Base-by-base conservation (phyloP, 2,888 invertebrate species). In the Oegoconia quadripuncta region DNA sequence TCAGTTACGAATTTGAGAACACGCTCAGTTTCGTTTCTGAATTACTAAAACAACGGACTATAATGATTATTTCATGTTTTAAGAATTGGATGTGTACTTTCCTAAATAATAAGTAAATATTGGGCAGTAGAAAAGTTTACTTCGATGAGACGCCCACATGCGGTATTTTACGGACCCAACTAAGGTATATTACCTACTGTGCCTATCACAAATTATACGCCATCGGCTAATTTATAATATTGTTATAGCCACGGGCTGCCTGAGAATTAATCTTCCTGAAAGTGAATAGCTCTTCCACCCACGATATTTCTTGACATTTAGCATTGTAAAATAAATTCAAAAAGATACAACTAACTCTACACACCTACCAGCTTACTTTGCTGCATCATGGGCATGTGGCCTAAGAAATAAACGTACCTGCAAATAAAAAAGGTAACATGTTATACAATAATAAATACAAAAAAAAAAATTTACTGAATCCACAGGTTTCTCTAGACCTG, bases 161-260 rank as follows among this genome's bases (percentile, higher is more conserved):
- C 34, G 41, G 47, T 39, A 49, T 56, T 59, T 59, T 59, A 66
- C 59, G 59, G 51, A 44, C 43, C 36, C 28, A 35, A 41, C 41
- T 41, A 41, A 50, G 59, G 60, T 59, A 58, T 41, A 67, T 65
- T 66, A 63, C 64, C 66, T 66, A 63, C 64, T 61, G 67, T 53
- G 59, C 51, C n/a, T 62, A 64, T 62, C 53, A 64, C 65, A 64
- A 65, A 66, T 68, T 65, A 65, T 64, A 66, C 53, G 66, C 57
- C 60, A 60, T 39, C 49, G 39, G 51, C 54, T 60, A 62, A 69
- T 69, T 67, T 66, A 66, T 50, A 55, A 56, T 48, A 39, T 38
- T 48, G 46, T 50, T 56, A 56, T 52, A 50, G 62, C 66, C 36
- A 42, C 52, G 39, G 59, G 62, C 58, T 34, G 33, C 42, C 32